Base-by-base conservation (phyloP, 2,888 invertebrate species). In the Mimachlamys varia region DNA sequence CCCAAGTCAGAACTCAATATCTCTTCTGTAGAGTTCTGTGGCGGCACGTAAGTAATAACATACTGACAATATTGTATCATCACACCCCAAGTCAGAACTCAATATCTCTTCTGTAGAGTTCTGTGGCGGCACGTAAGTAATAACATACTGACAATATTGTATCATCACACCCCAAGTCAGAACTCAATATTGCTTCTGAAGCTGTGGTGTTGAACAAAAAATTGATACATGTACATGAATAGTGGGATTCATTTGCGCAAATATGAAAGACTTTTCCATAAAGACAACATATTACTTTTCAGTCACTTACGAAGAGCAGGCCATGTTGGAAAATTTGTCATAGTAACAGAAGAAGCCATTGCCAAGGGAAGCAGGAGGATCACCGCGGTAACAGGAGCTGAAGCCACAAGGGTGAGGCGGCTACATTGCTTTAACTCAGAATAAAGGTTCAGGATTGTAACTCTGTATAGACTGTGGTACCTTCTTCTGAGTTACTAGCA, bases 21-120 rank as follows among this genome's bases (percentile, higher is more conserved):
- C n/a, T n/a, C 99, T 0, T 99, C 99, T 1, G 98, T 99, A 12
- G 99, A 99, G 97, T 99, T 99, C 97, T 99, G 99, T 97, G 99
- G 99, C 91, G 99, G 99, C 94, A 99, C 99, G 98, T 98, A 96
- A 97, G 97, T 97, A 15, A 76, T 19, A 50, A 7, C 15, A 55
- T 50, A 50, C 50, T 13, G 7, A 87, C 13, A 50, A 50, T 13
- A 50, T 13, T 12, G 50, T 50, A 50, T 50, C 7, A 50, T 13
- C 13, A 13, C 50, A 50, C 13, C 10, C n/a, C 50, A 50, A 50
- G n/a, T n/a, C n/a, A n/a, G n/a, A n/a, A n/a, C n/a, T n/a, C n/a
- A n/a, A n/a, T n/a, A n/a, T n/a, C n/a, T n/a, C 99, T 0, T 99
- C 99, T 1, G 98, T 99, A 12, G 99, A 99, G 97, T 99, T 99